Percentiles rank a stretch among this genome's conserved stretches.
These are phyloP conservation scores for Oryzias javanicus DNA, from an alignment of 2,113 vertebrate genomes.

Conservation along the genomic window DNA sequence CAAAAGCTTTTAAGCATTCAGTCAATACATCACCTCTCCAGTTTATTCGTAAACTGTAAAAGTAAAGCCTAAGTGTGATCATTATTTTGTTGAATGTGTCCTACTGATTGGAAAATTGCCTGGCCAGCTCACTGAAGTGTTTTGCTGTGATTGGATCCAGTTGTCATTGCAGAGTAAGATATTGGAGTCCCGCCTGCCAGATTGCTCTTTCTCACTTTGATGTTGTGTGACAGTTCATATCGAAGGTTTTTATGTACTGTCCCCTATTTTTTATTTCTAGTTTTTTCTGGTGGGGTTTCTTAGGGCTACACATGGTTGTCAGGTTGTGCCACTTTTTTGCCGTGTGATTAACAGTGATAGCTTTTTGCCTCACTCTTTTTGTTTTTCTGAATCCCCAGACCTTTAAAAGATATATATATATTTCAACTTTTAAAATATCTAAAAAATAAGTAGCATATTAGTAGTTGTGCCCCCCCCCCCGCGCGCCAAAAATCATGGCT, in stretches of 20 bases:
- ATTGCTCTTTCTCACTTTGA: conserved; percentile 61
- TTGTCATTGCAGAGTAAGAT: conserved; percentile 59
- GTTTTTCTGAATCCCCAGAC: neutral
- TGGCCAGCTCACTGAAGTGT: conserved; percentile 42
- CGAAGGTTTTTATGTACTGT: conserved; percentile 42
- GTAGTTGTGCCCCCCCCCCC: conserved; percentile 2
- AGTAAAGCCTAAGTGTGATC: conserved; percentile 32
- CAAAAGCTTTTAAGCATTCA: conserved; percentile 11
- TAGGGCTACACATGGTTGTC: conserved; percentile 37
- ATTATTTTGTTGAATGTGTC: conserved; percentile 45
- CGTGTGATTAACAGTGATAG: conserved; percentile 47
- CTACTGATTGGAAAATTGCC: conserved; percentile 55
- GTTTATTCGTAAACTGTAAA: conserved; percentile 25
- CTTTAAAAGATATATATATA: neutral
- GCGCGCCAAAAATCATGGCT: neutral
- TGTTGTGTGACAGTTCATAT: conserved; percentile 58
- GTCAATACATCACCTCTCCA: neutral
- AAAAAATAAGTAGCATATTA: neutral
- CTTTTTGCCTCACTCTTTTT: conserved; percentile 32
- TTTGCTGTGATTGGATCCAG: conserved; percentile 58
- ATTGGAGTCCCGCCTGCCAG: conserved; percentile 57
- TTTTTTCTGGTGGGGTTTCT: conserved; percentile 27
- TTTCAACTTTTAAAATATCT: conserved; percentile 4
- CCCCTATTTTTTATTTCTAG: conserved; percentile 7
- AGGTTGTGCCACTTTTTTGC: conserved; percentile 42